Base-by-base conservation (phyloP, 2,113 vertebrate genomes). In the Poecile atricapillus region DNA sequence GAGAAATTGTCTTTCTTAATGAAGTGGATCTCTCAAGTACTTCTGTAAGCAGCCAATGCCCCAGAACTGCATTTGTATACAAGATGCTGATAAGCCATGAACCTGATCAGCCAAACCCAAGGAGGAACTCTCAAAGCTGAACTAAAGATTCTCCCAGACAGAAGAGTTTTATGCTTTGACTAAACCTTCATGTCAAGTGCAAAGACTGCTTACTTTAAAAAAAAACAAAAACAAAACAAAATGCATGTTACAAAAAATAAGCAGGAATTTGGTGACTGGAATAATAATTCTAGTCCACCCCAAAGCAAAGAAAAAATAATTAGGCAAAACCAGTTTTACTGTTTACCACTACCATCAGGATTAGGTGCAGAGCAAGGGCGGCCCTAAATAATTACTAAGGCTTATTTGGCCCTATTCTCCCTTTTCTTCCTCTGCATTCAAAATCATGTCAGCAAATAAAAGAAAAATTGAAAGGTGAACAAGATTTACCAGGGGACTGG, bases 291-390 rank as follows among this genome's bases (percentile, higher is more conserved):
- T 28, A 56, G 43, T 35, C 24, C 4, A 13, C 2, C 1, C 2
- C 5, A 58, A 74, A 87, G 67, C 35, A 15, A 70, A 65, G 7
- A 16, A 50, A 28, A 68, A 33, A 31, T 10, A 71, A 49, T 52
- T 33, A 25, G 35, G 27, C 15, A 43, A 35, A 76, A 83, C 4
- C 2, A 28, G 13, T 7, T 90, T 31, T 30, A 13, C 11, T 2
- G 1, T 55, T 62, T 55, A 11, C 5, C 12, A 11, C 12, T 41
- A 20, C 7, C 14, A 44, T 33, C 7, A 49, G 10, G 35, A 43
- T 37, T 55, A 41, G 1, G 1, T 5, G 3, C 0, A 0, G 19
- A 55, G 30, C 27, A 35, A 23, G 22, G 6, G 8, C 27, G 6
- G 22, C 10, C 19, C 35, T 56, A 56, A 77, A 63, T 63, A 55